Evolutionary conservation across 2,888 invertebrate species (phyloP), one percentile per base, ranked within the genome.

Genomic region (Gastracanthus pulcherrimus): DNA sequence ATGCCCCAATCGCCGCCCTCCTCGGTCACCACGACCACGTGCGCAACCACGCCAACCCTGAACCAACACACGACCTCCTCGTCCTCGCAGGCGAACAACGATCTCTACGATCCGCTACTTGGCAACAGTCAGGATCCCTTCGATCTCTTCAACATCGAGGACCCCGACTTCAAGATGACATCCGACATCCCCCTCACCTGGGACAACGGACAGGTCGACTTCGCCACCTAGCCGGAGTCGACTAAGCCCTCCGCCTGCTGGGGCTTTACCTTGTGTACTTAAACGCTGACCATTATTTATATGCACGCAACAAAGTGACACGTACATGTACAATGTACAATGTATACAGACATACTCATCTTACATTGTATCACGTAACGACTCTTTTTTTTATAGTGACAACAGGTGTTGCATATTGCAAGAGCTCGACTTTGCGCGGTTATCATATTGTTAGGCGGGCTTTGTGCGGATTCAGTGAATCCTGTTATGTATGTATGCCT

Each of bases 31-130:
- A 82, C 91, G 86, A 89, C 90, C 86, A 83, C 89, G 86, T 85
- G 82, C 78, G 81, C 83, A 81, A 87, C 75, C 81, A 79, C 79
- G 41, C 76, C 78, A 38, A 55, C 82, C 55, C 66, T 84, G 74
- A 79, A 84, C 62, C 45, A 83, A 78, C 34, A 69, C 1, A 79
- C 83, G 41, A 45, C 83, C 70, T 75, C 84, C 84, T 72, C 87
- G 83, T 64, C 82, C 6, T 81, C 85, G 45, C 76, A 80, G 19
- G 23, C 31, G 6, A 80, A 69, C 36, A 60, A 91, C 74, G 93
- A 93, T 82, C 93, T 93, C 85, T 95, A 95, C 89, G 96, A 96
- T 92, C 96, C 96, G 69, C 92, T 96, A 87, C 92, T 96, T 85
- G 95, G 95, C 72, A 95, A 95, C 81, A 94, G 94, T 84, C 93